Evolutionary conservation across 1,140 invertebrate species (phyloP), one percentile per base, ranked within the genome.

Genomic region (Bathynomus jamesi): DNA sequence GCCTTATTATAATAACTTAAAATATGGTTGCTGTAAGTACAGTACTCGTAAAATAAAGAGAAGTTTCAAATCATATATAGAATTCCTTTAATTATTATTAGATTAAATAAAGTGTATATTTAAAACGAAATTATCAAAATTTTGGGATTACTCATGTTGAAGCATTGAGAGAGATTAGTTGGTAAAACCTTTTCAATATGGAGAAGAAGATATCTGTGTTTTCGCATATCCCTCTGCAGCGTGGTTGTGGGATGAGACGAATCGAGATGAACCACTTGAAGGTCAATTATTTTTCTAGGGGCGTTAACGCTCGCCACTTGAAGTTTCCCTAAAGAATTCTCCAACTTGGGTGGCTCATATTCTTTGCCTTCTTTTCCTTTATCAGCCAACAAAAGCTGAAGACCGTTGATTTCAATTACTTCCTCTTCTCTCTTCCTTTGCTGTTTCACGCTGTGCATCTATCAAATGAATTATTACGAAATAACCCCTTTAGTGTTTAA

Each of bases 281-380:
- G 88, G 80, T 95, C 92, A 77, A 95, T 94, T 64, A 96, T 92
- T 83, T 94, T 94, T n/a, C 94, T 85, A 0, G 94, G 94, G 40
- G 93, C 93, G 40, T 92, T 94, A 17, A 86, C 83, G 81, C 84
- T 86, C 11, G 82, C 84, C 10, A 84, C 76, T 80, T 89, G 90
- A 31, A 94, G 82, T 82, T 93, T 91, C 66, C 93, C 93, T 21
- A 97, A 83, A 0, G 94, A 95, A 80, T 95, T 95, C 83, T 96
- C 94, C 83, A 96, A 95, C 78, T 94, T 92, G 61, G 89, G 81
- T 10, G 92, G 91, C 2, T 89, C 88, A 75, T 91, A 92, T 53
- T 53, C 40, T 53, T 53, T 53, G 13, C 40, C 40, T 53, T 53
- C 40, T 53, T 5, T 53, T 17, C 40, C 21, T 53, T 53, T 53